Conservation (phyloP, 2,888 invertebrate genomes). For the Tetragonula carbonaria region DNA sequence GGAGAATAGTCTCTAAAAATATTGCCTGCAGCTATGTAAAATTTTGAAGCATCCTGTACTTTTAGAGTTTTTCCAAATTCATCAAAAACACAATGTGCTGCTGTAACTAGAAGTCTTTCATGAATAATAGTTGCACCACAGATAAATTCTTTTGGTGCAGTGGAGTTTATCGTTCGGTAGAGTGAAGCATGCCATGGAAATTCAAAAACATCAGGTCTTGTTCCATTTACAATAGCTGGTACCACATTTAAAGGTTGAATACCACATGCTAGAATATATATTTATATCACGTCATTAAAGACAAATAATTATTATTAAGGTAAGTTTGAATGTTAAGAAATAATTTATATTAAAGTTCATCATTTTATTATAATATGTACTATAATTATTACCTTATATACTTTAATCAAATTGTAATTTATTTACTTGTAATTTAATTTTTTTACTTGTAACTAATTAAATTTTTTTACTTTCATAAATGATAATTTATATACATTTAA, state of each 20-base stretch:
- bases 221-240: conserved; percentile 78
- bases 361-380: not conserved
- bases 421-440: not conserved
- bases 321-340: conserved; percentile 3
- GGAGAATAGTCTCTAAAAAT: conserved; percentile 75
- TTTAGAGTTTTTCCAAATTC: conserved; percentile 58
- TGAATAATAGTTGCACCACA: conserved; percentile 83
- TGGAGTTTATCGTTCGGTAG: conserved; percentile 65
- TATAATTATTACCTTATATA: not conserved
- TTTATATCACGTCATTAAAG: conserved; percentile 4
- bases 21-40: conserved; percentile 80
- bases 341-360: not conserved
- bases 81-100: conserved; percentile 83
- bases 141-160: conserved; percentile 72
- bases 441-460: not conserved
- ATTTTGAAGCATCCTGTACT: conserved; percentile 64
- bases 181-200: conserved; percentile 83
- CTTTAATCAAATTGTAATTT: not conserved
- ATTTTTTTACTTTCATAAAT: not conserved
- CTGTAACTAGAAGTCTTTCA: conserved; percentile 80
- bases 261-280: conserved; percentile 80
- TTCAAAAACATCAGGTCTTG: conserved; percentile 73
- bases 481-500: conserved; percentile 46
- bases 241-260: conserved; percentile 37
- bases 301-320: conserved; percentile 7